A percentile compares a stretch with the other conserved stretches of the same genome.
phyloP scores from a whole-genome alignment of 2,797 vertebrate genomes.

The Mus caroli region DNA sequence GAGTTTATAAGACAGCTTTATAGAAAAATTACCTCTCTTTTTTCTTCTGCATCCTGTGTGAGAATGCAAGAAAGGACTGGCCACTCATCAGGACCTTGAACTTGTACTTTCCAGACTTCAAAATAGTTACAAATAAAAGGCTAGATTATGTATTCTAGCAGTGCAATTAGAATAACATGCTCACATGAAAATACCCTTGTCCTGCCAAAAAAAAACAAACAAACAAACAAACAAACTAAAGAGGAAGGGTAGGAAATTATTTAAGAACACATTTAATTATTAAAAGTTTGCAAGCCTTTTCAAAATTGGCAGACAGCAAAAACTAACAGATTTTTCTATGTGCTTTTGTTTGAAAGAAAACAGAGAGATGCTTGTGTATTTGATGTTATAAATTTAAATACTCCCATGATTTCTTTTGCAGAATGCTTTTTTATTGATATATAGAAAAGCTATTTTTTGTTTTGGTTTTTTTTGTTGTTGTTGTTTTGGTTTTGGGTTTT shows the following conservation, averaged over 20 bases:
- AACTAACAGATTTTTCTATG: not conserved
- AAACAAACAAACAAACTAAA: no score
- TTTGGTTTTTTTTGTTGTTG: no score
- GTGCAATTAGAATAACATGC: not conserved
- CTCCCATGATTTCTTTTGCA: not conserved
- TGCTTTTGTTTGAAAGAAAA: not conserved
- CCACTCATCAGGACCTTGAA: not conserved
- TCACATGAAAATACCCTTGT: not conserved
- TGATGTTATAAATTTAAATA: not conserved
- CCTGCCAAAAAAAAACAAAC: no score
- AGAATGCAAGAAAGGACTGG: not conserved
- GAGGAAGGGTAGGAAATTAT: not conserved
- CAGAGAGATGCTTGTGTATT: not conserved
- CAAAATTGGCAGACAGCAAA: not conserved
- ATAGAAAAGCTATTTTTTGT: not conserved
- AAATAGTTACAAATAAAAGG: not conserved
- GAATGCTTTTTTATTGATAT: not conserved
- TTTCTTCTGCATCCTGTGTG: accelerated
- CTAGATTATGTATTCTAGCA: not conserved
- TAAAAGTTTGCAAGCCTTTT: not conserved
- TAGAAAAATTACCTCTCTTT: not conserved
- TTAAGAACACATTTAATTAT: not conserved
- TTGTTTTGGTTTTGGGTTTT: no score
- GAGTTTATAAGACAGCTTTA: not conserved
- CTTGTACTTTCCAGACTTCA: not conserved